Base-by-base conservation (phyloP, 2,888 invertebrate genomes). In the Boloria selene region DNA sequence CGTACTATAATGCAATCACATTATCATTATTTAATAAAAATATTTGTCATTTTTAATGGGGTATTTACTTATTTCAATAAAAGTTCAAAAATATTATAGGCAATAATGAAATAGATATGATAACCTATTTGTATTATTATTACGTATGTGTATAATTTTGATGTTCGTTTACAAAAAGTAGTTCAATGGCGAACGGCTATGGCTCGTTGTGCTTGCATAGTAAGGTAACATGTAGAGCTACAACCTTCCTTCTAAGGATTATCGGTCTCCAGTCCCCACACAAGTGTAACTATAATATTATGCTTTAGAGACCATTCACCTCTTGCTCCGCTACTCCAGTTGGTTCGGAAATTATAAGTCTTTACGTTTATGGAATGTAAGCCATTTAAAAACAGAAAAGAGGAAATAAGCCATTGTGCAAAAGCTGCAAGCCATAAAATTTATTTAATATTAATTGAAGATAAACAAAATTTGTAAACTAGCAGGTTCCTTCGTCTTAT, bases 201-300 rank as follows among this genome's bases (percentile, higher is more conserved):
- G 22, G 26, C 31, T 26, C 55, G 70, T 66, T 68, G 67, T 72
- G 67, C 68, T 22, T 64, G 64, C 73, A 67, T 67, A 70, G 69
- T 60, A 65, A 63, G 54, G 61, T 65, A 54, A 67, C 61, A 72
- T 70, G 73, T 72, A 74, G 77, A 76, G 74, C 77, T 77, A 80
- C 87, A 87, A 86, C 82, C 74, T 90, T 80, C 88, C 88, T 78
- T 88, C 78, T 89, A 87, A 77, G 87, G 88, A 81, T 72, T 73
- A 79, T 72, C 72, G 74, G 70, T 68, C 73, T 73, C 73, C 72
- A 45, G 55, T 56, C 55, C 44, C 22, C n/a, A 56, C 22, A 56
- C 22, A 44, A 22, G 44, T 72, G 72, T 70, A 73, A 71, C 72
- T 67, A n/a, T n/a, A n/a, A 64, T 61, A 62, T 79, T 82, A 81